A percentile compares a stretch with the other conserved stretches of the same genome.
These are phyloP conservation scores for Nothoprocta perdicaria DNA, from an alignment of 2,113 vertebrate genomes.

Conservation along the genomic window DNA sequence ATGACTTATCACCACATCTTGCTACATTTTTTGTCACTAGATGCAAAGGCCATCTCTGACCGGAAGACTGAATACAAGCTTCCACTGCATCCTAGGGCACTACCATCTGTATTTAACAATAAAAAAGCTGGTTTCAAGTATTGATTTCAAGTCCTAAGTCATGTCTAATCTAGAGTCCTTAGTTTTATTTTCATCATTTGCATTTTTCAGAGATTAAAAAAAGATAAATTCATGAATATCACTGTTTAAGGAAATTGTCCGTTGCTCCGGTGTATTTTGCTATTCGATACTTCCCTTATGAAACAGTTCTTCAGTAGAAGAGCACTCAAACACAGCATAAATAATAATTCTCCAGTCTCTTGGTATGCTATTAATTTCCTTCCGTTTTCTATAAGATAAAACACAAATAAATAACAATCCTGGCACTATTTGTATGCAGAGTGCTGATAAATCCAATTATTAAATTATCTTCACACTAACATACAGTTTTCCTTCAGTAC, in stretches of 20 bases:
- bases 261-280: neutral
- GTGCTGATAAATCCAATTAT: neutral
- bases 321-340: neutral
- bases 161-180: neutral
- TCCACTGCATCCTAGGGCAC: neutral
- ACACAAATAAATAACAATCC: neutral
- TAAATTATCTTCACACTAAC: neutral
- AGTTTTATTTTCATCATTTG: neutral
- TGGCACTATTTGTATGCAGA: neutral
- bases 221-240: neutral
- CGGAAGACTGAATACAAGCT: neutral
- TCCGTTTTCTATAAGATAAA: neutral
- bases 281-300: neutral
- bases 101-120: neutral
- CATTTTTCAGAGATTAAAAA: neutral
- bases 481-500: neutral
- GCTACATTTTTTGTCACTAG: neutral
- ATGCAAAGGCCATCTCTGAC: accelerated
- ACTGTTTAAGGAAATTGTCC: neutral
- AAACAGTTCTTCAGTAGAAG: neutral
- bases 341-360: neutral
- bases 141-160: neutral
- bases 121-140: neutral
- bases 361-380: neutral
- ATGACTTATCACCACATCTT: neutral